Percentiles rank a stretch among this genome's conserved stretches.
Evolutionary conservation across 2,797 vertebrate genomes (phyloP).

Genomic region (Eleutherodactylus coqui): DNA sequence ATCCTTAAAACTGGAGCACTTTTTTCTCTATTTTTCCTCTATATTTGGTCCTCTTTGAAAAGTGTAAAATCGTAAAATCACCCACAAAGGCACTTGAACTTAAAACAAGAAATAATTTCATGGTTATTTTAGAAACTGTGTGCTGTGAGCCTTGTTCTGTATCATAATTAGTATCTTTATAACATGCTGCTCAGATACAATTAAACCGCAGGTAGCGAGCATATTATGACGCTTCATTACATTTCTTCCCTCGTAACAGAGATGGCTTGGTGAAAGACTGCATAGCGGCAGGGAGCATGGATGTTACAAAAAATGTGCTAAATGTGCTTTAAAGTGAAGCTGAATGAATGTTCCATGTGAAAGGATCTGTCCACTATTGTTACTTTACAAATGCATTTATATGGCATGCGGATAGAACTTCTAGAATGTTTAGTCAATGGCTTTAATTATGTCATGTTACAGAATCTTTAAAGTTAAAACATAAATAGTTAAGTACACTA

Average conservation of each 20-base stretch:
- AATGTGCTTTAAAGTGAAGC: background rate
- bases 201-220: slow-evolving; percentile 20
- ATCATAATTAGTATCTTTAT: slow-evolving; percentile 38
- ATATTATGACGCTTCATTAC: slow-evolving; percentile 36
- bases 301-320: background rate
- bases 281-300: background rate
- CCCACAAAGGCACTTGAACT: slow-evolving; percentile 1
- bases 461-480: background rate
- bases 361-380: background rate
- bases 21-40: background rate
- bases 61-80: slow-evolving; percentile 28
- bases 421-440: background rate
- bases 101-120: slow-evolving; percentile 22
- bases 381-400: background rate
- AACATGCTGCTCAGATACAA: slow-evolving; percentile 11
- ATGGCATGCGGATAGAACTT: background rate
- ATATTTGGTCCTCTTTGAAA: background rate
- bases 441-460: background rate
- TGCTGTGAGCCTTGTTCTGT: background rate
- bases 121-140: background rate
- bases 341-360: background rate
- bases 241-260: background rate
- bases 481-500: background rate
- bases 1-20: background rate
- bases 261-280: background rate